These are phyloP conservation scores for Minunthozetes semirufus DNA, from an alignment of 2,888 invertebrate genomes.

Conservation along the genomic window DNA sequence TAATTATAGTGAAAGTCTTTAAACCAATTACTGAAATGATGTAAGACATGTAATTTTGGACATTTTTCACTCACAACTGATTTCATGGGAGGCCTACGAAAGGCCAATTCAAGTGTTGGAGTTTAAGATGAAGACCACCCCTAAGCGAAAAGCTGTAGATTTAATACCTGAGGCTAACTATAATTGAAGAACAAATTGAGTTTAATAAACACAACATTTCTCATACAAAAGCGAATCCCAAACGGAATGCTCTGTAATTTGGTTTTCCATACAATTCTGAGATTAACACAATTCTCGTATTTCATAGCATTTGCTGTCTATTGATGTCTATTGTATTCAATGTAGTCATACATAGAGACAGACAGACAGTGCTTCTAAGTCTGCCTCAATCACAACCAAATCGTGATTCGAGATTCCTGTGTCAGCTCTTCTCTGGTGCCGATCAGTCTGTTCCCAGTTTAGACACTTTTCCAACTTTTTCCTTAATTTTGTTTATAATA, in stretches of 20 bases:
- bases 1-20: conserved; percentile 26
- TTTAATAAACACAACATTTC: conserved; percentile 23
- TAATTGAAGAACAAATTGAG: conserved; percentile 29
- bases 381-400: conserved; percentile 13
- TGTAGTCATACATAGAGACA: neutral
- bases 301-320: conserved; percentile 22
- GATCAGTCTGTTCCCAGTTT: neutral
- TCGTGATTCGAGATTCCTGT: neutral
- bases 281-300: conserved; percentile 14
- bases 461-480: neutral
- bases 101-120: conserved; percentile 24
- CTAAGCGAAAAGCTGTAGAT: conserved; percentile 8
- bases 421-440: neutral
- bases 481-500: neutral
- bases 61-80: conserved; percentile 17
- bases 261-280: conserved; percentile 3
- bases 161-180: conserved; percentile 24
- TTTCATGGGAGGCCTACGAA: conserved; percentile 23
- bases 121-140: conserved; percentile 7
- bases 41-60: conserved; percentile 25
- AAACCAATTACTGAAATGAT: conserved; percentile 21
- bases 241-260: conserved; percentile 24
- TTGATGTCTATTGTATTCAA: neutral
- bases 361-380: neutral
- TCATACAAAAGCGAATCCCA: conserved; percentile 11